A percentile compares a stretch with the other conserved stretches of the same genome.
phyloP scores from a whole-genome alignment of 2,113 vertebrate species.

The Gyps fulvus region DNA sequence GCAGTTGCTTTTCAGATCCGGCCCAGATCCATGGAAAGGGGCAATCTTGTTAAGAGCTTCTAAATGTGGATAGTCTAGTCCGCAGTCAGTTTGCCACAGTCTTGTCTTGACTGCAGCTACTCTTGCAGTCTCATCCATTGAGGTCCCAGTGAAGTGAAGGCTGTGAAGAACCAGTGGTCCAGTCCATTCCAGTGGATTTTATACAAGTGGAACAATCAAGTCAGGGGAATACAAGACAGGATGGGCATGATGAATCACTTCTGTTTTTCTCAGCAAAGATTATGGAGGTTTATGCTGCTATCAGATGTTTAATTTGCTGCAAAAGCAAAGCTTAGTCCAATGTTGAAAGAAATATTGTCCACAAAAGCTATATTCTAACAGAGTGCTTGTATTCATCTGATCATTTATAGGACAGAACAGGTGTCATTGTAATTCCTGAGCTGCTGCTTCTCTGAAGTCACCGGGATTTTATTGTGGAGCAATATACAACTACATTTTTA shows the following conservation, averaged over 20 bases:
- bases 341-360: background rate
- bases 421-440: background rate
- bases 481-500: background rate
- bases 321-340: background rate
- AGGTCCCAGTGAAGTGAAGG: background rate
- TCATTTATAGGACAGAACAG: background rate
- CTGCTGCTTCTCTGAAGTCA: background rate
- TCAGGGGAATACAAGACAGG: background rate
- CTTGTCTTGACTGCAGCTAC: background rate
- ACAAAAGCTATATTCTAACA: background rate
- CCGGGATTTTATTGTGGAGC: background rate
- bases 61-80: background rate
- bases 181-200: background rate
- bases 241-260: background rate
- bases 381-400: background rate
- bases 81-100: background rate
- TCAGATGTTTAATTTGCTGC: background rate
- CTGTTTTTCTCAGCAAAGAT: background rate
- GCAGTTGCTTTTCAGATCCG: background rate
- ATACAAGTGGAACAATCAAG: background rate
- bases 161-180: background rate
- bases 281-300: background rate
- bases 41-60: background rate
- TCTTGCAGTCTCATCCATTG: background rate
- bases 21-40: background rate